Percentiles rank a stretch among this genome's conserved stretches.
These are phyloP conservation scores for Lordiphosa collinella DNA, from an alignment of 1,140 invertebrate genomes.

Conservation along the genomic window DNA sequence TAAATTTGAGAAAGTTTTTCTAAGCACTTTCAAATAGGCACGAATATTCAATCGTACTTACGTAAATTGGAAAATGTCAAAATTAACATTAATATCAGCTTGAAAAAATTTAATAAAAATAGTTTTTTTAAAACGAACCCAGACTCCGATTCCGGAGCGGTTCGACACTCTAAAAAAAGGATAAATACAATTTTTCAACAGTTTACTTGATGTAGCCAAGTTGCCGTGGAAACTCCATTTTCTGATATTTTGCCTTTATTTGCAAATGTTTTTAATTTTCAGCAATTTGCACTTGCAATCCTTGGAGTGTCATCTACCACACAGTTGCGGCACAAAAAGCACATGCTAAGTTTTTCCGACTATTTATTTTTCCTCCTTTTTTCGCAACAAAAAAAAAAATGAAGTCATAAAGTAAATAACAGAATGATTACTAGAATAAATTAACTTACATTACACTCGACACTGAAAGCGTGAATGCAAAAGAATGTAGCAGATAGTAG, in stretches of 20 bases:
- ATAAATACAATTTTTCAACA: constrained; percentile 5
- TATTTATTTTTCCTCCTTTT: constrained; percentile 4
- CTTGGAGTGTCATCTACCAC: constrained; percentile 38
- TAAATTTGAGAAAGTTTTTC: no score
- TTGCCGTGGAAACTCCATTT: no score
- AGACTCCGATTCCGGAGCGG: no score
- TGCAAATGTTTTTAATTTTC: neutral
- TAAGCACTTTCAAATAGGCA: no score
- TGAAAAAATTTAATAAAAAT: no score
- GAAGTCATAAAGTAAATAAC: constrained; percentile 39
- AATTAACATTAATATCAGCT: no score
- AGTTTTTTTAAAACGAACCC: no score
- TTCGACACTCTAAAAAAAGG: no score
- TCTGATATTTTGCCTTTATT: no score
- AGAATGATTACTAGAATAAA: constrained; percentile 55
- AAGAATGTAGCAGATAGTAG: constrained; percentile 32
- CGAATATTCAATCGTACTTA: no score
- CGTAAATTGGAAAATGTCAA: no score
- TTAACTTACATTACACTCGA: constrained; percentile 60
- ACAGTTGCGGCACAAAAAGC: constrained; percentile 8
- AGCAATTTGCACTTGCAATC: constrained; percentile 15
- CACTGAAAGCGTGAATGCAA: constrained; percentile 39
- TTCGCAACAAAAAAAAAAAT: constrained; percentile 19
- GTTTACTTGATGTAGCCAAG: no score
- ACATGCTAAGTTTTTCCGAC: constrained; percentile 39